These are phyloP conservation scores for Colinus virginianus DNA, from an alignment of 2,113 vertebrate genomes.

Conservation along the genomic window DNA sequence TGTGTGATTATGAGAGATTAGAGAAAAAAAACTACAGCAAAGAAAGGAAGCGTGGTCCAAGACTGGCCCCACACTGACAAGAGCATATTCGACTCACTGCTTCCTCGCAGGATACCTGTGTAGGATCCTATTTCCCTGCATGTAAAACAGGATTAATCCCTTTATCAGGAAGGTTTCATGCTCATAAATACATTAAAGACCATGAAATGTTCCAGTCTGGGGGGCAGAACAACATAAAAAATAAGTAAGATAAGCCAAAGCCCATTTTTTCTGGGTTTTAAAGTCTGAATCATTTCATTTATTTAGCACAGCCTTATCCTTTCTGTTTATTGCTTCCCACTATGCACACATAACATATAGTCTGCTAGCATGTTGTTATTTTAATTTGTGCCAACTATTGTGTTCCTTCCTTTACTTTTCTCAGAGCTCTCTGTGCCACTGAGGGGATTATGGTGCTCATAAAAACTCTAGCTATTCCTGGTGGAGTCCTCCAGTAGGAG, in stretches of 20 bases:
- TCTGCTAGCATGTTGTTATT: not conserved
- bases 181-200: not conserved
- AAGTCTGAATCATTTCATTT: not conserved
- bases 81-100: not conserved
- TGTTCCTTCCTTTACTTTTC: slow-evolving; percentile 29
- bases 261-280: not conserved
- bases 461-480: slow-evolving; percentile 54
- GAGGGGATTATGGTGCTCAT: slow-evolving; percentile 56
- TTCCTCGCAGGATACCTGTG: not conserved
- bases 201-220: not conserved
- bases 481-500: slow-evolving; percentile 40
- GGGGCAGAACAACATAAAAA: not conserved
- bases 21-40: not conserved
- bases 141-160: not conserved
- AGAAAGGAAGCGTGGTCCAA: not conserved
- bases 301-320: not conserved
- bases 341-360: not conserved
- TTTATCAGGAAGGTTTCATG: not conserved
- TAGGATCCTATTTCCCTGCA: not conserved
- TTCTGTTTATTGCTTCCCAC: not conserved
- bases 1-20: not conserved
- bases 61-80: not conserved
- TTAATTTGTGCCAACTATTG: slow-evolving; percentile 39
- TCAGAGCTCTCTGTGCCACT: slow-evolving; percentile 29
- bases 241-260: not conserved